Base-by-base conservation (phyloP, 1,140 invertebrate genomes). In the Drosophila eugracilis region DNA sequence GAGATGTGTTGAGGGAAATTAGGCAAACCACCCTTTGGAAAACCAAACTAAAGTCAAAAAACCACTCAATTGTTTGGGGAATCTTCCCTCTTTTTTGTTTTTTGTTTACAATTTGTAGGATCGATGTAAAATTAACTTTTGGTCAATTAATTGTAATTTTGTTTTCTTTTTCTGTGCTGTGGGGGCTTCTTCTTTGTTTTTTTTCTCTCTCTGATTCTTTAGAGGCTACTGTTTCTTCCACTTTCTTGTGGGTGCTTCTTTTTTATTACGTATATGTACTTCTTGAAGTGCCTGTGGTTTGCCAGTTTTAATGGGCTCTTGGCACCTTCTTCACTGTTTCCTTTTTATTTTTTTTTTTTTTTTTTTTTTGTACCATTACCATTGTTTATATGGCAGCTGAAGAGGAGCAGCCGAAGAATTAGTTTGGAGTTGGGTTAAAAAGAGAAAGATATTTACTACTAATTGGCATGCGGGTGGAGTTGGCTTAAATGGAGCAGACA, bases 401-500 rank as follows among this genome's bases (percentile, higher is more conserved):
- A 47, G 44, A 47, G 10, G n/a, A n/a, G 26, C 26, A 44, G 10
- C 44, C 10, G 21, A 22, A 37, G 48, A 21, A 50, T n/a, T 39
- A 17, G 7, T 21, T 2, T 41, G 22, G 17, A 67, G 41, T 44
- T 12, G n/a, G 60, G 19, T 28, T n/a, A n/a, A n/a, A 52, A 34
- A 6, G 28, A 24, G 14, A 44, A 30, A 71, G 44, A 69, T 47
- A 69, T 55, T 55, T 53, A 57, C 70, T 28, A 34, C 67, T 73
- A 73, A 73, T 73, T 73, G 70, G 47, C 48, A 73, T 73, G 70
- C 70, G 70, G 42, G 45, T 30, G 60, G 60, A 62, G 55, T 60
- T 45, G 28, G 5, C n/a, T 45, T 15, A 59, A 66, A 45, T 66
- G 62, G 21, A 26, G 50, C 59, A n/a, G n/a, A 58, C 54, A 57